Evolutionary conservation across 2,113 vertebrate genomes (phyloP).

Genomic region (Phocoena sinus): DNA sequence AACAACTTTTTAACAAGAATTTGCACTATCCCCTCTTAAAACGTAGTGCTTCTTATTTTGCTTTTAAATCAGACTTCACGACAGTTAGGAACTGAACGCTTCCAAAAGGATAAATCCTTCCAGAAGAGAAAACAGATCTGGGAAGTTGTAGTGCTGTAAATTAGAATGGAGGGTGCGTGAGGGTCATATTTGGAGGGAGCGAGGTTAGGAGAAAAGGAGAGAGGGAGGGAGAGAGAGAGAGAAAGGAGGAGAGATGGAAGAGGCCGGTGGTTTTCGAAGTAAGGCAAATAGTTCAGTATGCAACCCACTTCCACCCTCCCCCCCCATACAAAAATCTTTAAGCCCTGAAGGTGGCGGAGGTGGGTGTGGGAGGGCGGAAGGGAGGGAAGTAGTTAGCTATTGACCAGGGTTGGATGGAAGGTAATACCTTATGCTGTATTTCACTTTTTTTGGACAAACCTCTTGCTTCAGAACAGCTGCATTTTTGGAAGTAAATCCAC

Average conservation of each 20-base stretch:
- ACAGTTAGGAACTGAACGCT: neutral
- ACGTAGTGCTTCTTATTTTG: neutral
- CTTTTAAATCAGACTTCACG: neutral
- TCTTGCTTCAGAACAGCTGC: slow-evolving; percentile 54
- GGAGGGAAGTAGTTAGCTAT: neutral
- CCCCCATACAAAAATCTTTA: neutral
- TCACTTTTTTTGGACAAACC: neutral
- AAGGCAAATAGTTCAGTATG: neutral
- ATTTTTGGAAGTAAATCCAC: slow-evolving; percentile 1
- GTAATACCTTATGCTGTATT: neutral
- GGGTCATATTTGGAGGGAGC: neutral
- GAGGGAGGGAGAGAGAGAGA: neutral
- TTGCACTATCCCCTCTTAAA: neutral
- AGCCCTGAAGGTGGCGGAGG: neutral
- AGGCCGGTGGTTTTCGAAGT: neutral
- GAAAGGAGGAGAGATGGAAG: neutral
- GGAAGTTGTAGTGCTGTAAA: neutral
- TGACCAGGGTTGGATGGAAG: neutral
- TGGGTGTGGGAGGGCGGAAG: too few relatives aligned
- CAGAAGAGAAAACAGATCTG: neutral
- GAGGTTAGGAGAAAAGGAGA: too few relatives aligned
- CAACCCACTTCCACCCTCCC: neutral
- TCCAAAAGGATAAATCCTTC: neutral
- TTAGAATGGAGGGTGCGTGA: neutral
- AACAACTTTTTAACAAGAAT: neutral